Base-by-base conservation (phyloP, 2,797 vertebrate genomes). In the Aulostomus chinensis region DNA sequence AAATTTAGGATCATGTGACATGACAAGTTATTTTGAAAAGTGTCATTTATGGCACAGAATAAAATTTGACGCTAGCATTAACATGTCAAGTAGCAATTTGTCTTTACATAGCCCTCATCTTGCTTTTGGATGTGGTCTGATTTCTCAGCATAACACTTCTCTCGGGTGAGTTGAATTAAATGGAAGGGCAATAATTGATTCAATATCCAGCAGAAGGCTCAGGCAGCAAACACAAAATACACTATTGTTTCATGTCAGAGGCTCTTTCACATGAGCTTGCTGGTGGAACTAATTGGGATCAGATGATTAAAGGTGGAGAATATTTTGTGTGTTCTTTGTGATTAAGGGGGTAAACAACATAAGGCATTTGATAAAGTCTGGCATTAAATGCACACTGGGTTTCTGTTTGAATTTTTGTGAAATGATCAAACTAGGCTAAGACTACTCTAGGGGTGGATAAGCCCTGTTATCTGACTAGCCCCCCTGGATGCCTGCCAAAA, bases 161-260 rank as follows among this genome's bases (percentile, higher is more conserved):
- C 39, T 32, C 14, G 42, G 17, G 18, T 41, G 29, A 18, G 57
- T 54, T 61, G 56, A 72, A 72, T 55, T 36, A 65, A 68, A 59
- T 67, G 63, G 39, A 52, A 69, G 60, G 58, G 56, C 62, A 65
- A 38, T 49, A 73, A 78, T 43, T 67, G 54, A 68, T 81, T 69
- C 24, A 48, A 36, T 61, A 52, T 59, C 43, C 36, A 57, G 52
- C 29, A 35, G 26, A 20, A 59, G 53, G 54, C 45, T 11, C 38
- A 40, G 43, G 49, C 51, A 40, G 51, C 43, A 50, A 20, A 67
- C 58, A 47, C 38, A 55, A 22, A 29, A 60, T 57, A 38, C 24
- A 10, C 31, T 4, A 20, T 56, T 37, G 36, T 40, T 60, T 58
- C 36, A 15, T 56, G n/a, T n/a, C n/a, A 38, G 16, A 14, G 33